Evolutionary conservation across 1,140 invertebrate species (phyloP), one percentile per base, ranked within the genome.

Genomic region (Drosophila sproati): DNA sequence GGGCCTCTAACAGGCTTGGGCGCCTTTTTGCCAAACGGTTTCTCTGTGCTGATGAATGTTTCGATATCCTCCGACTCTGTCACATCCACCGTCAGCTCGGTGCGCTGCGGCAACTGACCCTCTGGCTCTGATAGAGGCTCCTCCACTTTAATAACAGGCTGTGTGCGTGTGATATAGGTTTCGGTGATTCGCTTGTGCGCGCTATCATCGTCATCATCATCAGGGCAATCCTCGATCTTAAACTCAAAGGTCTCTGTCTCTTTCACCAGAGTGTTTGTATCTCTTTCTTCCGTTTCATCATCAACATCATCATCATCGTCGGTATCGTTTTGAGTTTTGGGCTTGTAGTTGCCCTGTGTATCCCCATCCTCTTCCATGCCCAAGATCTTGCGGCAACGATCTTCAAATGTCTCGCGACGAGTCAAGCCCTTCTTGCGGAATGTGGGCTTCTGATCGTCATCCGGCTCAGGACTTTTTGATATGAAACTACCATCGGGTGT

Each of bases 371-470:
- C 88, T 52, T 92, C 93, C 92, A 95, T 95, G 4, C 95, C 95
- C 41, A 95, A 85, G 68, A 95, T 95, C 78, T 95, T 94, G 34
- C 94, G 92, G 77, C 95, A 95, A n/a, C 95, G 93, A 91, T 95
- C 95, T 92, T 95, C 95, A 61, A 95, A 95, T n/a, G 95, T 95
- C 90, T 95, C 95, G 43, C 94, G 94, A 78, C 95, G 93, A 10
- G 63, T 80, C 28, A 89, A 32, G 5, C 79, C 86, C 56, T 92
- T 91, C 12, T 92, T 92, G 20, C 76, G 78, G 48, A 66, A 86
- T 0, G 70, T 78, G 12, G 91, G 87, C 5, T 78, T 48, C 8
- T 54, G 35, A 10, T 76, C 78, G 28, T 75, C 70, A 4, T 69
- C 77, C 3, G 62, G 56, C 10, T 85, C 83, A 1, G 69, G 60